A percentile compares a stretch with the other conserved stretches of the same genome.
Evolutionary conservation across 2,888 invertebrate genomes (phyloP).

Genomic region (Stenoptilia bipunctidactyla): DNA sequence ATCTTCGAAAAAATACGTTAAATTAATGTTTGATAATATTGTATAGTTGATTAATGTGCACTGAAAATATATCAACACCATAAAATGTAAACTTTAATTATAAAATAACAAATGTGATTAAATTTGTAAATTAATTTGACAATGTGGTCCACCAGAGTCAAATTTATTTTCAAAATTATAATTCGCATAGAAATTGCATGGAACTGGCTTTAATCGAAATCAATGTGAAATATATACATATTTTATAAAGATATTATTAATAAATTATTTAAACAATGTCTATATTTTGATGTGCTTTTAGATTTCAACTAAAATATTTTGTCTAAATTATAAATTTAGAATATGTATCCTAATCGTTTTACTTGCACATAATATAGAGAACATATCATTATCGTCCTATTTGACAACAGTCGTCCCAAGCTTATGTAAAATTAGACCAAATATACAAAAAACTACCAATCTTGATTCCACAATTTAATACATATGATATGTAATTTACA

Average conservation of each 20-base stretch:
- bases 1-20: too few relatives aligned
- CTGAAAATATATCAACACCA: neutral
- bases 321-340: too few relatives aligned
- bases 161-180: neutral
- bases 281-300: slow-evolving; percentile 5
- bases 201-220: slow-evolving; percentile 17
- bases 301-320: neutral
- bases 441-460: too few relatives aligned
- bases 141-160: neutral
- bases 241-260: slow-evolving; percentile 2
- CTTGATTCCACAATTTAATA: too few relatives aligned
- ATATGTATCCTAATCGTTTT: too few relatives aligned
- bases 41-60: neutral
- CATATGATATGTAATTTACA: too few relatives aligned
- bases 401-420: too few relatives aligned
- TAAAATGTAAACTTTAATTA: neutral
- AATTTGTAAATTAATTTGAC: neutral
- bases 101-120: neutral
- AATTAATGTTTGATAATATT: too few relatives aligned
- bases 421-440: too few relatives aligned
- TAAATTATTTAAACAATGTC: neutral
- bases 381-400: too few relatives aligned
- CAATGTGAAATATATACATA: slow-evolving; percentile 1
- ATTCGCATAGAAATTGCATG: slow-evolving; percentile 14
- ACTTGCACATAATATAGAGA: too few relatives aligned